Evolutionary conservation across 92 coral and sea anemone genomes (phyloP), one percentile per base, ranked within the genome.

Genomic region (Montipora capitata): DNA sequence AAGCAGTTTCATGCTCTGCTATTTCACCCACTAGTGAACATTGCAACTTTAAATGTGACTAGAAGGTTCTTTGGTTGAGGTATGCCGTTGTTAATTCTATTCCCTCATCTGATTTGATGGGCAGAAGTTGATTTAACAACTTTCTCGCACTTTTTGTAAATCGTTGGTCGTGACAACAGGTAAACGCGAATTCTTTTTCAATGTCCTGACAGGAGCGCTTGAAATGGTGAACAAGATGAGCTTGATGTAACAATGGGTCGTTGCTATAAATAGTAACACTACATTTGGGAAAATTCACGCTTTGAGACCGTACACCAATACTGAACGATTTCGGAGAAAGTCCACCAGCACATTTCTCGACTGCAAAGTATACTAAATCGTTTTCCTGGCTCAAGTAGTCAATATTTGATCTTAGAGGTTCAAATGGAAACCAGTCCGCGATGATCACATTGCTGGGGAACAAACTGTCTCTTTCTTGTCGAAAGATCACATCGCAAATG

Each of bases 211-310:
- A 58, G 74, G 95, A 91, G 77, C 74, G 44, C 87, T 90, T 91
- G 41, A 96, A 41, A 73, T 94, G 97, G 48, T 81, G 87, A 44
- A 78, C 72, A 40, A 94, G 89, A 56, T 96, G 99, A 44, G 95
- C 91, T 69, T 83, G 87, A 72, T 87, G 84, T 63, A 94, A 75
- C 8, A 76, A 58, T 15, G 93, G 90, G 65, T 96, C 96, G 68
- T 82, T 92, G 4, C 95, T 95, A 62, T 96, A 96, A 51, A 96
- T 85, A 3, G 97, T 90, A 9, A 90, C 92, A n/a, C 80, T 87
- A 97, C 99, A 96, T 14, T 92, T 92, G 9, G 66, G 51, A 38
- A 84, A 91, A 27, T 94, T 87, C 3, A 92, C 94, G 5, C 96
- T 75, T 15, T 85, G 93, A 2, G 97, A 96, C 13, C 72, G 88